Base-by-base conservation (phyloP, 37 sponge, comb jelly and placozoan species). In the Diacarnus erythraeanus region DNA sequence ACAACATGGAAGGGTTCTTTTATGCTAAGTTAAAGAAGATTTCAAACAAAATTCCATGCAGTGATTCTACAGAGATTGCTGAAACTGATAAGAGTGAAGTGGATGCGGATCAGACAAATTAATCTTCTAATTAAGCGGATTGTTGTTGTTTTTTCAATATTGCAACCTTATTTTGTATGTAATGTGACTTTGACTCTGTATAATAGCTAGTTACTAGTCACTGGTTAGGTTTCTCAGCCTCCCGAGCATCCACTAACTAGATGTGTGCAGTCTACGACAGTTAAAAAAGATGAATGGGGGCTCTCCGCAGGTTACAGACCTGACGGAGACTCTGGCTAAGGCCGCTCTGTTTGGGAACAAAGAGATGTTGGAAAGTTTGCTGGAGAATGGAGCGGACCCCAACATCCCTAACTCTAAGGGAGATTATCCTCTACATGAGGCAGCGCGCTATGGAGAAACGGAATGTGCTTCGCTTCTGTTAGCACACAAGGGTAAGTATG, bases 1-100 rank as follows among this genome's bases (percentile, higher is more conserved):
- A 98, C 65, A 98, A 98, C 63, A 94, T 96, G 95, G 99, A 98
- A 43, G 99, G 99, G 6, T 98, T 98, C 81, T 98, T 92, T 75
- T 94, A 95, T 31, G 99, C 99, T 2, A 98, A 96, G 70, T 69
- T 98, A 39, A 94, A 92, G 84, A 98, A 98, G 70, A 71, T 92
- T 69, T 81, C 81, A 17, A 81, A 91, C 75, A 83, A 86, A 40
- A 61, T 90, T 43, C 81, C 82, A 29, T 39, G 31, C 34, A 30
- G 17, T 2, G 42, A 74, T 31, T 9, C 33, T 27, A 36, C 2
- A 3, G 57, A 74, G 35, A 38, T 2, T 2, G n/a, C 23, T 20
- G 65, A 23, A 23, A 26, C 18, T 67, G 69, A 67, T 30, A 29
- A 38, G 3, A 26, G 27, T 71, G 66, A 65, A 31, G 66, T 34